Percentiles rank a stretch among this genome's conserved stretches.
phyloP scores from a whole-genome alignment of 2,888 invertebrate species.

The Subacronicta megacephala region DNA sequence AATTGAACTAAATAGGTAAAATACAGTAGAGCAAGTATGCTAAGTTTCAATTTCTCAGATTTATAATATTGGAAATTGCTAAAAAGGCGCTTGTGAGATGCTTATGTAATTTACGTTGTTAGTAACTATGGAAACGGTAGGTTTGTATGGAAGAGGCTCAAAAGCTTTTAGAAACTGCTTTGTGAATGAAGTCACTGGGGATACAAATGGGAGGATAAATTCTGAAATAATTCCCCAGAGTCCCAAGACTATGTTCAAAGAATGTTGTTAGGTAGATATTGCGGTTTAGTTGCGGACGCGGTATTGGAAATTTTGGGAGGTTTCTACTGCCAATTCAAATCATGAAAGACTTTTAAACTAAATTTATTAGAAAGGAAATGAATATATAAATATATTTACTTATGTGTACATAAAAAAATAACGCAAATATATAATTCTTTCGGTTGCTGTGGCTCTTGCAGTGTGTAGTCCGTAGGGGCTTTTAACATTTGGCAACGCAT shows the following conservation, averaged over 20 bases:
- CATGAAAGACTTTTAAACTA: no score
- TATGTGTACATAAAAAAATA: no score
- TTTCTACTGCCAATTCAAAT: neutral
- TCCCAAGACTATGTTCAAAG: neutral
- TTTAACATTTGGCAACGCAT: no score
- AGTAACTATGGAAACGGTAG: neutral
- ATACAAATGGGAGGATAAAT: neutral
- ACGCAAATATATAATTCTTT: no score
- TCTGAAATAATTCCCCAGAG: neutral
- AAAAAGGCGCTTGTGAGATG: neutral
- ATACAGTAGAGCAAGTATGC: no score
- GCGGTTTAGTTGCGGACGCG: neutral
- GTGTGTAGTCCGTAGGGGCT: no score
- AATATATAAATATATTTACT: no score
- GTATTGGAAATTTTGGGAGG: neutral
- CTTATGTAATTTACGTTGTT: neutral
- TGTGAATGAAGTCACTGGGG: neutral
- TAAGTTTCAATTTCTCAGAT: no score
- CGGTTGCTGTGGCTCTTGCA: no score
- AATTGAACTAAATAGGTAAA: no score
- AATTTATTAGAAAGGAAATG: no score
- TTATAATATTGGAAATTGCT: neutral
- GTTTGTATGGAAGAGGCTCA: neutral
- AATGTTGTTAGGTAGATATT: neutral
- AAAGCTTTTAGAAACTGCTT: neutral